Conservation (phyloP, 2,113 vertebrate species). For the Pelmatolapia mariae region DNA sequence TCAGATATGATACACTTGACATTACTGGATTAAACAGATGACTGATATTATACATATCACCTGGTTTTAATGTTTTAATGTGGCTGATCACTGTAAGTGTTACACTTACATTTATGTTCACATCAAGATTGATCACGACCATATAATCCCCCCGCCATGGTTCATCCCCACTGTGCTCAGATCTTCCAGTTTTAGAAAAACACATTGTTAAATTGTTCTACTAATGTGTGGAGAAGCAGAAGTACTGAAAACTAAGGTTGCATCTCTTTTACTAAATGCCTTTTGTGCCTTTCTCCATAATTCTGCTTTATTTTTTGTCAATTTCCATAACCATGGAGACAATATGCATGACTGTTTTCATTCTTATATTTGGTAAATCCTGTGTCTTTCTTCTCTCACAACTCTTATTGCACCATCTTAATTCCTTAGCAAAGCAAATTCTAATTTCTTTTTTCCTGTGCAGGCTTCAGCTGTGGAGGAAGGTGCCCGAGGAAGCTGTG, state of each 20-base stretch:
- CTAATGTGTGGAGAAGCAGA: neutral
- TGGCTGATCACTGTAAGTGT: neutral
- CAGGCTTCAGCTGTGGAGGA: constrained; percentile 18
- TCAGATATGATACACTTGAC: neutral
- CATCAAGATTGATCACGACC: neutral
- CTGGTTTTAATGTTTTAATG: neutral
- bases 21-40: neutral
- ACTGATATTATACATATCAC: accelerated
- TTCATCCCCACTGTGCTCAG: neutral
- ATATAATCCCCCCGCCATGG: neutral
- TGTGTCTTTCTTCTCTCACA: neutral
- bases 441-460: neutral
- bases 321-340: neutral
- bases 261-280: neutral
- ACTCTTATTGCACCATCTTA: neutral
- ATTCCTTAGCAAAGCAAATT: neutral
- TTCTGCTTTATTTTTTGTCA: neutral
- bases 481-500: constrained; percentile 1
- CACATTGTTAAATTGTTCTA: neutral
- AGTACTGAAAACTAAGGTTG: neutral
- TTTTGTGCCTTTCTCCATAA: neutral
- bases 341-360: neutral
- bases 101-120: neutral
- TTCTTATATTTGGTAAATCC: neutral
- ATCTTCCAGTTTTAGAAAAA: neutral